These are phyloP conservation scores for Lycodopsis pacificus DNA, from an alignment of 2,797 vertebrate species.

Conservation along the genomic window DNA sequence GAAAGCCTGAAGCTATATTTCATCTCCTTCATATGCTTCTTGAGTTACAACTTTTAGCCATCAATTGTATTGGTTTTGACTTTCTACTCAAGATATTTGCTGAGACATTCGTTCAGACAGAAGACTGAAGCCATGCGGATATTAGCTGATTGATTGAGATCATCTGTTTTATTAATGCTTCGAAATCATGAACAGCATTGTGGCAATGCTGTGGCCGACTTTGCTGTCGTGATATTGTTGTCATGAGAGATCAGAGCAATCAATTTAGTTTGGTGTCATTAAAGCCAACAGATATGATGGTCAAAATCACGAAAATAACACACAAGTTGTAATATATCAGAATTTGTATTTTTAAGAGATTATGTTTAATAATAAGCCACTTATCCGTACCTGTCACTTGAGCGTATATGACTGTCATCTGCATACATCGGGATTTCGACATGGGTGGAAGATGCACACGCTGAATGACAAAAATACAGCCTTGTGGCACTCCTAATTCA, in stretches of 20 bases:
- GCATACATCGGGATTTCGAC: background rate
- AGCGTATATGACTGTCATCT: background rate
- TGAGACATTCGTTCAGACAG: background rate
- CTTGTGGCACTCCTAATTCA: background rate
- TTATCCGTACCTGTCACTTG: background rate
- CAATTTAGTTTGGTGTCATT: background rate
- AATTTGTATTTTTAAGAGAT: background rate
- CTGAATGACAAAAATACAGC: slow-evolving; percentile 1
- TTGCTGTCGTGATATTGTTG: no score
- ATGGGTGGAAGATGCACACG: background rate
- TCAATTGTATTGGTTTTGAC: background rate
- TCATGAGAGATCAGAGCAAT: no score
- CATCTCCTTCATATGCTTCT: background rate
- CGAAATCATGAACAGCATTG: background rate
- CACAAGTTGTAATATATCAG: background rate
- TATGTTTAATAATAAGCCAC: background rate
- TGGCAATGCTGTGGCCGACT: no score
- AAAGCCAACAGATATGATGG: background rate
- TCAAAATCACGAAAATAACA: background rate
- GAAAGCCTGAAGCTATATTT: background rate
- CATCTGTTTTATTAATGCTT: background rate
- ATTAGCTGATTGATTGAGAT: background rate
- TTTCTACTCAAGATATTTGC: background rate
- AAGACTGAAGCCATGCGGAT: no score
- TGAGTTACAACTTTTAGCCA: background rate